Base-by-base conservation (phyloP, 2,888 invertebrate species). In the Tigriopus californicus region DNA sequence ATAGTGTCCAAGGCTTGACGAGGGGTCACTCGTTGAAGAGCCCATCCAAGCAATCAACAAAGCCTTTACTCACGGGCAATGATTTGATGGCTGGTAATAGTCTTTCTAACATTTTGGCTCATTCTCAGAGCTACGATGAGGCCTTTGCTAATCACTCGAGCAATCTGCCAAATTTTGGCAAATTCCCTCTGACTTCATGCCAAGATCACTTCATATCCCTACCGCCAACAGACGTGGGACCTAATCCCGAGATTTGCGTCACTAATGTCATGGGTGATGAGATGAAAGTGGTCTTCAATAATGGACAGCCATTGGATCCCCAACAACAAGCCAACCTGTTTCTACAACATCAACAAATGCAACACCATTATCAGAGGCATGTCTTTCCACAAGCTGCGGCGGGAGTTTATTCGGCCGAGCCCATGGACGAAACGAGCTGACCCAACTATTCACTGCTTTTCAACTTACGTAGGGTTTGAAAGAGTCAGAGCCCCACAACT, bases 191-290 rank as follows among this genome's bases (percentile, higher is more conserved):
- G 20, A 49, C 49, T 3, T 18, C 15, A 11, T 13, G 15, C 49
- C 20, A 49, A 13, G 15, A 49, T 22, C 13, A 20, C 12, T 18
- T 44, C 15, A 15, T 44, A n/a, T 20, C 49, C 20, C 20, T 22
- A 8, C 22, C 49, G 3, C 4, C 13, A 13, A 49, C 10, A 2
- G 49, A 49, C 20, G 13, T 22, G 2, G 15, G 20, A 4, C 42
- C 18, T 11, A 41, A 47, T 11, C 58, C 58, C 10, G 49, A 47
- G 25, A 59, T 59, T 22, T 59, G 59, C 11, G 59, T 59, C 20
- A 59, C 59, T 12, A 41, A 59, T 24, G 51, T 52, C 13, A 52
- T 24, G 8, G 59, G 59, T 18, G 42, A 52, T 15, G 5, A 59
- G 20, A 33, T 59, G 15, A 59, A 51, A 25, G 20, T 18, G n/a